These are phyloP conservation scores for Rhorus exstirpatorius DNA, from an alignment of 2,888 invertebrate genomes.

Conservation along the genomic window DNA sequence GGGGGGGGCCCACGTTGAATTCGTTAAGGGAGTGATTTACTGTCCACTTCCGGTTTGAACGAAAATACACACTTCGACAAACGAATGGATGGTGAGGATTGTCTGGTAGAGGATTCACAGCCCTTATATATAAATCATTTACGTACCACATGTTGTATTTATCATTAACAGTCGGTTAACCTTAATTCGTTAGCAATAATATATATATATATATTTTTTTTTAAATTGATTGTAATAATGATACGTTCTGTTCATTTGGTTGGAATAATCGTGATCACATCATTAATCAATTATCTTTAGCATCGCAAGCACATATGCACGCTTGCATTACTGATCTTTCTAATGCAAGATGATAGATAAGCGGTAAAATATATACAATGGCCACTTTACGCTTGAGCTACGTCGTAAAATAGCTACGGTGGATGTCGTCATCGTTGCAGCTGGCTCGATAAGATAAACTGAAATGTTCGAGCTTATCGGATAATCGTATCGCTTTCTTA, in stretches of 20 bases:
- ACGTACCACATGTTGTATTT: no score
- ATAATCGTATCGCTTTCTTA: constrained; percentile 47
- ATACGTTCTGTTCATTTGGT: no score
- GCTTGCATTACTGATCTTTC: constrained; percentile 40
- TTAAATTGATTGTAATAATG: no score
- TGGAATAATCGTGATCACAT: no score
- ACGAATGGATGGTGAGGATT: background rate
- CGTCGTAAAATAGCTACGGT: constrained; percentile 3
- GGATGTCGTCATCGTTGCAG: constrained; percentile 18
- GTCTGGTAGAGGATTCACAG: background rate
- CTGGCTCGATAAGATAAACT: constrained; percentile 47
- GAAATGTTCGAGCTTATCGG: constrained; percentile 32
- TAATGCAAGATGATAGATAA: constrained; percentile 32
- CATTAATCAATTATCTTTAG: background rate
- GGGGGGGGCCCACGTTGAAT: constrained; percentile 77
- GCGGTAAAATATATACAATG: constrained; percentile 45
- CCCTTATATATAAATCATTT: no score
- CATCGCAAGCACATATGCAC: background rate
- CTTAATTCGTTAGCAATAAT: background rate
- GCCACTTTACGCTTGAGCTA: constrained; percentile 29
- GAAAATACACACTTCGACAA: constrained; percentile 76
- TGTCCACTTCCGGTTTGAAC: constrained; percentile 83
- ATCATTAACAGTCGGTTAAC: background rate
- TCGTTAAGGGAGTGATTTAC: constrained; percentile 84
- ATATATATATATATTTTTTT: no score